Evolutionary conservation across 2,888 invertebrate genomes (phyloP).

Genomic region (Amphiduros pacificus): DNA sequence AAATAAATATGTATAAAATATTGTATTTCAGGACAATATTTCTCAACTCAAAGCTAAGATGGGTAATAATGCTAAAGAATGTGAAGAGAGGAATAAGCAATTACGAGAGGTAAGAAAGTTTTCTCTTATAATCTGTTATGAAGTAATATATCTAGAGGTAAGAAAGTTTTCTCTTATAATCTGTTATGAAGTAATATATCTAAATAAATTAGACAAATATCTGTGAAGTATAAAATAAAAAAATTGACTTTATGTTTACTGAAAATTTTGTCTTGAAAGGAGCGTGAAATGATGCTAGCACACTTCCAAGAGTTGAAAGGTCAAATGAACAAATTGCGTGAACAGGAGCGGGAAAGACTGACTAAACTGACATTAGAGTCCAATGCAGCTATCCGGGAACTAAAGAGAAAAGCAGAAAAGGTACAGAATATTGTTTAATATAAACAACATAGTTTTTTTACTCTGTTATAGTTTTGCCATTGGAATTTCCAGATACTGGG

Average conservation of each 20-base stretch:
- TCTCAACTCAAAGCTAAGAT: constrained; percentile 54
- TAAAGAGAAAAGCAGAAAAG: constrained; percentile 50
- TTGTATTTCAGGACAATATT: constrained; percentile 50
- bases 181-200: too few relatives aligned
- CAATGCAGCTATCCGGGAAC: constrained; percentile 52
- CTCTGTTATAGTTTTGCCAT: too few relatives aligned
- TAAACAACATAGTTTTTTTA: too few relatives aligned
- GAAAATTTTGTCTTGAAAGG: constrained; percentile 34
- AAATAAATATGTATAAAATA: neutral
- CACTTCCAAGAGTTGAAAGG: constrained; percentile 57
- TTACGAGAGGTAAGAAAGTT: constrained; percentile 55
- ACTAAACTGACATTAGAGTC: constrained; percentile 58
- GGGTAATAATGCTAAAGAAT: constrained; percentile 53
- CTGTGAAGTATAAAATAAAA: too few relatives aligned
- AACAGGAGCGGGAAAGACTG: constrained; percentile 51
- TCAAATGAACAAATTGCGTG: constrained; percentile 58
- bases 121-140: too few relatives aligned
- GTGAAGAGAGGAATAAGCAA: constrained; percentile 56
- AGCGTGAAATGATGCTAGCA: constrained; percentile 53
- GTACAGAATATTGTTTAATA: too few relatives aligned
- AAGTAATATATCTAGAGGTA: too few relatives aligned
- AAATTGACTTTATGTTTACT: neutral
- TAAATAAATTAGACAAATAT: too few relatives aligned
- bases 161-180: too few relatives aligned
- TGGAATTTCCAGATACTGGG: too few relatives aligned